Conservation (phyloP, 2,888 invertebrate species). For the Caenorhabditis wallacei region DNA sequence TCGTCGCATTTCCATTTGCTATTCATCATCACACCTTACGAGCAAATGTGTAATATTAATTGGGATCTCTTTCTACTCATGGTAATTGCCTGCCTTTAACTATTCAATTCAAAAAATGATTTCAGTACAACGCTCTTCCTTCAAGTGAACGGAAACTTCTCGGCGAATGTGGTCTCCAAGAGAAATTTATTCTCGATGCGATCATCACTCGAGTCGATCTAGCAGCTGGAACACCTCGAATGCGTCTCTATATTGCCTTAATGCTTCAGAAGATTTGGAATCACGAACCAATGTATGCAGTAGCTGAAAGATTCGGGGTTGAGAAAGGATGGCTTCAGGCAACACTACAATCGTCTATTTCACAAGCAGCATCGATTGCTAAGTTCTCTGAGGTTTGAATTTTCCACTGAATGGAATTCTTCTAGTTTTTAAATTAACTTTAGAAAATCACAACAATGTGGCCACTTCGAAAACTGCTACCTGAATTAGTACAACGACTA, state of each 20-base stretch:
- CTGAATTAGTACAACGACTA: slow-evolving; percentile 88
- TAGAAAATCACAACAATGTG: slow-evolving; percentile 90
- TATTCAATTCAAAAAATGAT: background rate
- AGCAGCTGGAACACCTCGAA: slow-evolving; percentile 86
- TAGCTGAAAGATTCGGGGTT: slow-evolving; percentile 87
- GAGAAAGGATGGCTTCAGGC: slow-evolving; percentile 91
- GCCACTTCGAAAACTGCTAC: slow-evolving; percentile 89
- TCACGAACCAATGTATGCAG: slow-evolving; percentile 84
- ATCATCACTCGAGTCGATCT: slow-evolving; percentile 83
- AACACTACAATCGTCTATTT: slow-evolving; percentile 88
- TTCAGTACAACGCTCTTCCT: slow-evolving; percentile 87
- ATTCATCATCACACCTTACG: slow-evolving; percentile 91
- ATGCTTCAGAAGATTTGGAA: slow-evolving; percentile 89
- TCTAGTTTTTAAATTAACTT: background rate
- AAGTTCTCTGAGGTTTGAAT: slow-evolving; percentile 89
- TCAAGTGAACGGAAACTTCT: slow-evolving; percentile 88
- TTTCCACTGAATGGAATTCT: no score
- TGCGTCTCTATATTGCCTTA: slow-evolving; percentile 91
- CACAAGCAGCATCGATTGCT: slow-evolving; percentile 89
- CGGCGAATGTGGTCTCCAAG: slow-evolving; percentile 89
- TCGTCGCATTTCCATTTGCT: slow-evolving; percentile 91
- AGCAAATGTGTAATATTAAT: slow-evolving; percentile 83
- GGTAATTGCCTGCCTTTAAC: slow-evolving; percentile 28
- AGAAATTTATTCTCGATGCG: slow-evolving; percentile 88
- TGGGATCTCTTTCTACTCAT: slow-evolving; percentile 75